These are phyloP conservation scores for Poeciliopsis infans DNA, from an alignment of 2,797 vertebrate genomes.

Conservation along the genomic window DNA sequence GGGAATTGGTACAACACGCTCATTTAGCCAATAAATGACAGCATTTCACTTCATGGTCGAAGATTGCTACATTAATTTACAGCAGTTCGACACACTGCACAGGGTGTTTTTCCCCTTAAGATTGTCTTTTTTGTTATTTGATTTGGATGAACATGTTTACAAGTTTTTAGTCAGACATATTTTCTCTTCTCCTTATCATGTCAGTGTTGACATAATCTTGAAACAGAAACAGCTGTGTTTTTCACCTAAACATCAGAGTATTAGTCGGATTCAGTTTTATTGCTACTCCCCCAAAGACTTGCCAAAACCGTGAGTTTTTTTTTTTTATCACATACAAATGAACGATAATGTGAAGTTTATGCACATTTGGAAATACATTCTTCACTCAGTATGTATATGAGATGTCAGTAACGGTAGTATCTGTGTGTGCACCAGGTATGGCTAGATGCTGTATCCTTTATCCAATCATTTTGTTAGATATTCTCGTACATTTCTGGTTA, in stretches of 20 bases:
- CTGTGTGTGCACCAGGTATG: slow-evolving; percentile 72
- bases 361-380: slow-evolving; percentile 60
- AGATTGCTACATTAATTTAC: slow-evolving; percentile 89
- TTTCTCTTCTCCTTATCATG: slow-evolving; percentile 39
- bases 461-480: slow-evolving; percentile 75
- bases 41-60: slow-evolving; percentile 82
- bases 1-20: slow-evolving; percentile 84
- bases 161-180: slow-evolving; percentile 75
- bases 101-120: slow-evolving; percentile 67
- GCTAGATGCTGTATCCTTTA: slow-evolving; percentile 73
- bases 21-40: slow-evolving; percentile 85
- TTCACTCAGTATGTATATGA: slow-evolving; percentile 76
- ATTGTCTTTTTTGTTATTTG: slow-evolving; percentile 87
- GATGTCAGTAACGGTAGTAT: slow-evolving; percentile 78
- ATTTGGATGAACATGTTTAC: slow-evolving; percentile 86
- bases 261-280: slow-evolving; percentile 60
- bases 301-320: slow-evolving; percentile 51
- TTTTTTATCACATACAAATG: slow-evolving; percentile 46
- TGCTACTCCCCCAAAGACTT: slow-evolving; percentile 72
- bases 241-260: slow-evolving; percentile 29
- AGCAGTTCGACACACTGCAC: slow-evolving; percentile 82
- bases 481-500: slow-evolving; percentile 75
- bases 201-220: slow-evolving; percentile 64
- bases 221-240: slow-evolving; percentile 42
- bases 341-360: slow-evolving; percentile 59